These are phyloP conservation scores for Rapana venosa DNA, from an alignment of 2,888 invertebrate genomes.

Conservation along the genomic window DNA sequence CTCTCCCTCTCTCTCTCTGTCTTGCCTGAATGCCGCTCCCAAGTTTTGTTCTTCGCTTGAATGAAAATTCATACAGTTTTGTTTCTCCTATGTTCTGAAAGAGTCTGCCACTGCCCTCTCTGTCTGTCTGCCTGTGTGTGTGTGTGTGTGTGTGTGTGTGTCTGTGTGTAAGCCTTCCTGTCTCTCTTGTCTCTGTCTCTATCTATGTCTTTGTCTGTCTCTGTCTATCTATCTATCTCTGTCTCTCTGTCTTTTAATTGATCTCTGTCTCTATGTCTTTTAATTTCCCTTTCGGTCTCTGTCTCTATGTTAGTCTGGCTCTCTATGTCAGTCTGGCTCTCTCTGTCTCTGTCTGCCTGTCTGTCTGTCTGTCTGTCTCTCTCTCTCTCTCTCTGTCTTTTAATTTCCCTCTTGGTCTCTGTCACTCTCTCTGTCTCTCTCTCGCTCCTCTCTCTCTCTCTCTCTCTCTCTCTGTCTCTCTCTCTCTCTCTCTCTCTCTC, in stretches of 20 bases:
- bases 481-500: not conserved
- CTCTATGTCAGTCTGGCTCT: not conserved
- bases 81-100: not conserved
- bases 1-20: not conserved
- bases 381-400: not conserved
- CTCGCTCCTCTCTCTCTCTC: not conserved
- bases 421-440: not conserved
- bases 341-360: not conserved
- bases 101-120: not conserved
- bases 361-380: not conserved
- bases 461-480: not conserved
- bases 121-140: not conserved
- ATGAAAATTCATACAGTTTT: not conserved
- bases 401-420: not conserved
- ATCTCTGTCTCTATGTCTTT: not conserved
- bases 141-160: not conserved
- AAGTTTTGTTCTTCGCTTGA: conserved; percentile 2
- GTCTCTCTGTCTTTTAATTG: not conserved
- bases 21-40: not conserved
- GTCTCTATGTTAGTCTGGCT: not conserved
- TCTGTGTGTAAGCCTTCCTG: not conserved
- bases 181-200: not conserved
- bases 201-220: not conserved
- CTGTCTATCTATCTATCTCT: not conserved
- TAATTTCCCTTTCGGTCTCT: not conserved